phyloP scores from a whole-genome alignment of 2,797 vertebrate species.

The Amphiprion clarkii region DNA sequence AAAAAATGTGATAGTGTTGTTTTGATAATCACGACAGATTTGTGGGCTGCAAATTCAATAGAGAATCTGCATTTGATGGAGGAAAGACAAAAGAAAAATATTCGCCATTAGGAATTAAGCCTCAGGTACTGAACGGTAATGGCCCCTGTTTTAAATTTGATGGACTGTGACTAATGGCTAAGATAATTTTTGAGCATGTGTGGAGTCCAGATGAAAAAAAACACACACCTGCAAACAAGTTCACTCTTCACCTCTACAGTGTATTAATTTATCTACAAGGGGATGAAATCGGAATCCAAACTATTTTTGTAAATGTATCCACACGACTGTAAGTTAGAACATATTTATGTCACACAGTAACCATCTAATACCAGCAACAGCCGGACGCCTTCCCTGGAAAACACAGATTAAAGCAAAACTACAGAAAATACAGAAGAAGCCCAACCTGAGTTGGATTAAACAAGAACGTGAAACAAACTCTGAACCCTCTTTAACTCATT shows the following conservation, averaged over 20 bases:
- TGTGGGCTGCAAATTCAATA: neutral
- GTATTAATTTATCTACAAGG: conserved; percentile 21
- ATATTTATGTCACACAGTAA: conserved; percentile 10
- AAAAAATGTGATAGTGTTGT: too few species aligned
- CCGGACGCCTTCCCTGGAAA: neutral
- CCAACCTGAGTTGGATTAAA: neutral
- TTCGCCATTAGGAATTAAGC: neutral
- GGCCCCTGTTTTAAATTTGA: neutral
- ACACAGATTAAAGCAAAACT: conserved; percentile 17
- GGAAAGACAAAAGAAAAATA: neutral
- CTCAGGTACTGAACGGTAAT: neutral
- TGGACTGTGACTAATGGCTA: conserved; percentile 6
- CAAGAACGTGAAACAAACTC: conserved; percentile 27
- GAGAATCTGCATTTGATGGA: neutral
- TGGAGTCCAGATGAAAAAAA: conserved; percentile 18
- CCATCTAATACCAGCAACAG: conserved; percentile 16
- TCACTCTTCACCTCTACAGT: conserved; percentile 30
- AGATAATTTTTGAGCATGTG: conserved; percentile 11
- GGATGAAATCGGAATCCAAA: conserved; percentile 31
- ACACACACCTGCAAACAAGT: conserved; percentile 19
- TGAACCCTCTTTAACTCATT: conserved; percentile 33
- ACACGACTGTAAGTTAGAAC: conserved; percentile 18
- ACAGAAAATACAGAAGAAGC: conserved; percentile 23
- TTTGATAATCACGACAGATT: neutral
- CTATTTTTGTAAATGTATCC: conserved; percentile 30